Conservation (phyloP, 1,140 invertebrate genomes). For the Bombus balteatus region DNA sequence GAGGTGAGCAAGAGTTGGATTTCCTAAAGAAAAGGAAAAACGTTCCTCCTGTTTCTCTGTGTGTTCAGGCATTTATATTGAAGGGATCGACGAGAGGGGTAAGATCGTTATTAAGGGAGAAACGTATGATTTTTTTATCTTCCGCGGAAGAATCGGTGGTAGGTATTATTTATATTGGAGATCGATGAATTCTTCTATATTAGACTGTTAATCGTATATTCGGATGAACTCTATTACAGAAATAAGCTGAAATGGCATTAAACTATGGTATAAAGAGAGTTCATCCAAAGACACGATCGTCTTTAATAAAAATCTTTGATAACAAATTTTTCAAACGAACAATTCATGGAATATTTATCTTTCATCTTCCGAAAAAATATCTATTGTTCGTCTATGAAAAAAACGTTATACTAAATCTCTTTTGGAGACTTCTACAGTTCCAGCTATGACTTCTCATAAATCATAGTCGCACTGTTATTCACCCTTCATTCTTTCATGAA, state of each 20-base stretch:
- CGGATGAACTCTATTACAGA: too few species aligned
- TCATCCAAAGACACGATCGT: too few species aligned
- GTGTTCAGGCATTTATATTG: background rate
- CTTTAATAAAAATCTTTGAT: too few species aligned
- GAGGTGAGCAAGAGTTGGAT: slow-evolving; percentile 75
- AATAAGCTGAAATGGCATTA: too few species aligned
- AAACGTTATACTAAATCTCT: background rate
- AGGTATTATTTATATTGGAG: background rate
- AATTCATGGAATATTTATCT: background rate
- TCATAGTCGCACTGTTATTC: background rate
- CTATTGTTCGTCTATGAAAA: background rate
- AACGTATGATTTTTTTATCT: background rate
- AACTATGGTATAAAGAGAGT: background rate
- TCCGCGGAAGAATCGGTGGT: background rate
- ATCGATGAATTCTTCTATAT: background rate
- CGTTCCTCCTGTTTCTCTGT: slow-evolving; percentile 22
- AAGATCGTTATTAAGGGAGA: slow-evolving; percentile 5
- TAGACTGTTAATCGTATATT: too few species aligned
- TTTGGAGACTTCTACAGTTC: background rate
- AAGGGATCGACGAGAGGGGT: background rate
- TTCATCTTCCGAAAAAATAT: background rate
- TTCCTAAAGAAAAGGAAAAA: slow-evolving; percentile 65
- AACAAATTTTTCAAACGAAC: too few species aligned
- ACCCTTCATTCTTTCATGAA: background rate
- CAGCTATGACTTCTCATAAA: background rate